A percentile compares a stretch with the other conserved stretches of the same genome.
These are phyloP conservation scores for Scaptomyza montana DNA, from an alignment of 1,140 invertebrate genomes.

Conservation along the genomic window DNA sequence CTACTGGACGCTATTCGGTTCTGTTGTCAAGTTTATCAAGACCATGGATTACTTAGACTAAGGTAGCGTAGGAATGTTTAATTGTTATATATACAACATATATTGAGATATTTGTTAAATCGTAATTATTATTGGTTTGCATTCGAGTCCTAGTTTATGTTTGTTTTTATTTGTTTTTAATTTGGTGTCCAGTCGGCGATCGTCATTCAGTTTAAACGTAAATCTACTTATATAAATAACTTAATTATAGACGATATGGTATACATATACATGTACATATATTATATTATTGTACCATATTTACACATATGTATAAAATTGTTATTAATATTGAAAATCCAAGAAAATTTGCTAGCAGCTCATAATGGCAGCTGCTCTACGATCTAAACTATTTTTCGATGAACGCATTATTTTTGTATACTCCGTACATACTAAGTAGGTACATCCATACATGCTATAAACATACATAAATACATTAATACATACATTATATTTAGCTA, in stretches of 20 bases:
- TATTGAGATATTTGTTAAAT: slow-evolving; percentile 25
- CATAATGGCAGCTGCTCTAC: slow-evolving; percentile 3
- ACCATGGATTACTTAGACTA: slow-evolving; percentile 89
- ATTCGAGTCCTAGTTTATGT: slow-evolving; percentile 4
- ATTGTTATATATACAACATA: slow-evolving; percentile 19
- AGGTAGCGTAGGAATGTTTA: slow-evolving; percentile 1
- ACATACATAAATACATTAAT: slow-evolving; percentile 31
- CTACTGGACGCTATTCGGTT: slow-evolving; percentile 99
- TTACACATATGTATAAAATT: slow-evolving; percentile 24
- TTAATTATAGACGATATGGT: neutral
- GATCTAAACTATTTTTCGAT: slow-evolving; percentile 35
- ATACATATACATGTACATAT: slow-evolving; percentile 12
- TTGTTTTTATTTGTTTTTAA: slow-evolving; percentile 1
- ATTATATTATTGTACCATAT: slow-evolving; percentile 4
- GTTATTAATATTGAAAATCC: slow-evolving; percentile 21
- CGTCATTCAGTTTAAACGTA: slow-evolving; percentile 20
- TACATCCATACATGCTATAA: slow-evolving; percentile 10
- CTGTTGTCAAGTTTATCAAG: slow-evolving; percentile 98
- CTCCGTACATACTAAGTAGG: slow-evolving; percentile 15
- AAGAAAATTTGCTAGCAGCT: neutral
- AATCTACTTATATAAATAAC: slow-evolving; percentile 17
- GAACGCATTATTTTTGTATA: slow-evolving; percentile 10
- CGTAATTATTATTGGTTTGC: slow-evolving; percentile 22
- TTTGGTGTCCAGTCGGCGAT: slow-evolving; percentile 1
- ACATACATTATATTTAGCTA: slow-evolving; percentile 32